These are phyloP conservation scores for Cephus sareptanus DNA, from an alignment of 2,888 invertebrate species.

Conservation along the genomic window DNA sequence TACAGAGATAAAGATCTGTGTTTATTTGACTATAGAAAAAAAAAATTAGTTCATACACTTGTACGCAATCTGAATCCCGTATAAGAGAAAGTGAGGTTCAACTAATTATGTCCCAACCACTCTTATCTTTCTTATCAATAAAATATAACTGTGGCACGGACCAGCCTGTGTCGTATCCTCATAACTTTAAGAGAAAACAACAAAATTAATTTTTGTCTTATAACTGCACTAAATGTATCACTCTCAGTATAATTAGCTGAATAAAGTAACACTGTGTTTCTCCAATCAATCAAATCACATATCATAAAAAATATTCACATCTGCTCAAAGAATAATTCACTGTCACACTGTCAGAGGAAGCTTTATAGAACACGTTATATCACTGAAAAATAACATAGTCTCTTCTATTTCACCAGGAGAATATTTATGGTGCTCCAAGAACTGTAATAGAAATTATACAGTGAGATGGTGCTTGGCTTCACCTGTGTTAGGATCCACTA, in stretches of 20 bases:
- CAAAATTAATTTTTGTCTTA: not conserved
- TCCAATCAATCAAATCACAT: not conserved
- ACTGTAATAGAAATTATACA: not conserved
- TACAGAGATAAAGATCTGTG: not conserved
- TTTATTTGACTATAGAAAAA: not conserved
- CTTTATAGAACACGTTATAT: not conserved
- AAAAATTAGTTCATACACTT: not conserved
- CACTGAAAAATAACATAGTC: not conserved
- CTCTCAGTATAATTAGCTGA: not conserved
- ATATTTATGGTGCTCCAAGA: not conserved
- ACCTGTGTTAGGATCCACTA: slow-evolving; percentile 58
- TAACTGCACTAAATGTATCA: not conserved
- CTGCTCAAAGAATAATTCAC: not conserved
- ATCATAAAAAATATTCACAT: not conserved
- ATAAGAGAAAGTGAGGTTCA: not conserved
- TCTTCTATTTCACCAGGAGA: not conserved
- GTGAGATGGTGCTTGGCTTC: slow-evolving; percentile 47
- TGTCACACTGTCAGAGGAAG: not conserved
- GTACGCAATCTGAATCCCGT: not conserved
- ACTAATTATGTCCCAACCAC: not conserved
- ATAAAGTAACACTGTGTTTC: not conserved
- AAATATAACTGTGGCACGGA: not conserved
- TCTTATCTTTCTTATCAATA: not conserved
- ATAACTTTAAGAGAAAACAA: not conserved
- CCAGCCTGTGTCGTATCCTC: not conserved